Conservation (phyloP, 1,140 invertebrate genomes). For the Alviniconcha marisindica region DNA sequence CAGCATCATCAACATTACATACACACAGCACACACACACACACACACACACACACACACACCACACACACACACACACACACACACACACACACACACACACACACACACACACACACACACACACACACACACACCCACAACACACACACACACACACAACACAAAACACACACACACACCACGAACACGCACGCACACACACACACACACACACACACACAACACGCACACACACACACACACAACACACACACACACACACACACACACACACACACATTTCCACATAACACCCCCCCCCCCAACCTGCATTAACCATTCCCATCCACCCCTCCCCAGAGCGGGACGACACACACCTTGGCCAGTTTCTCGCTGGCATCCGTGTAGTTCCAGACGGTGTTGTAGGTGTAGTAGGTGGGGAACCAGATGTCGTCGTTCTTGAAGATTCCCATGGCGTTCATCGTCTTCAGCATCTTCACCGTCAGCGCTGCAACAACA, state of each 20-base stretch:
- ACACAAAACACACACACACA: too few relatives aligned
- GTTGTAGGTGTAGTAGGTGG: constrained; percentile 71
- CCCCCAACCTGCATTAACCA: neutral
- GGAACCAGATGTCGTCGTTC: constrained; percentile 73
- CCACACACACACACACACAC: neutral
- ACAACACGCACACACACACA: neutral
- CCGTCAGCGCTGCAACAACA: constrained; percentile 59
- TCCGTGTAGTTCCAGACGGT: constrained; percentile 72
- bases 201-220: neutral
- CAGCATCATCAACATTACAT: too few relatives aligned
- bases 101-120: neutral
- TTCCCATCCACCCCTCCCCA: neutral
- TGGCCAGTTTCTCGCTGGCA: constrained; percentile 64
- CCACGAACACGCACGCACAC: neutral
- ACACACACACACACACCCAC: neutral
- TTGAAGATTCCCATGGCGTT: constrained; percentile 73
- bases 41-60: neutral
- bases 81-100: neutral
- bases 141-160: neutral
- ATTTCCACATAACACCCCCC: too few relatives aligned
- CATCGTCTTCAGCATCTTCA: constrained; percentile 69
- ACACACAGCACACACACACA: too few relatives aligned
- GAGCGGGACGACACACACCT: too few relatives aligned
- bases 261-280: neutral
- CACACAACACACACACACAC: neutral